A percentile compares a stretch with the other conserved stretches of the same genome.
phyloP scores from a whole-genome alignment of 2,888 invertebrate genomes.

The Cheilosia pagana region DNA sequence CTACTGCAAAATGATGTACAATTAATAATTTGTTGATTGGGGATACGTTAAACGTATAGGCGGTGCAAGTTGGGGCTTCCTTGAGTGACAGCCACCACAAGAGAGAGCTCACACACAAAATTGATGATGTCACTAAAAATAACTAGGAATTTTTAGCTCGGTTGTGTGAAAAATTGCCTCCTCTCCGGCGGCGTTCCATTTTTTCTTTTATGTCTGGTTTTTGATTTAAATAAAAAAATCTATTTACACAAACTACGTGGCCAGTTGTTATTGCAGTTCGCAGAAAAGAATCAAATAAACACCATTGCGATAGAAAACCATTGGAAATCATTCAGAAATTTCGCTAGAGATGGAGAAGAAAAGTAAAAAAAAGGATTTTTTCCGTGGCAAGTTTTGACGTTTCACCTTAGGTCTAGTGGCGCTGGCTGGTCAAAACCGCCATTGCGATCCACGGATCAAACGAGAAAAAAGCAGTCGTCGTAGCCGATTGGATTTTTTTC shows the following conservation, averaged over 20 bases:
- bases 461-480: conserved; percentile 22
- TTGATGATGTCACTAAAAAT: conserved; percentile 76
- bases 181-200: conserved; percentile 62
- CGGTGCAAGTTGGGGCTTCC: conserved; percentile 46
- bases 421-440: conserved; percentile 69
- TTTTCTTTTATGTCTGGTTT: conserved; percentile 27
- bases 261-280: conserved; percentile 22
- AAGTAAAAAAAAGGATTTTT: conserved; percentile 56
- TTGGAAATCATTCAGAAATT: conserved; percentile 59
- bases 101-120: conserved; percentile 68
- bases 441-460: conserved; percentile 71
- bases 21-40: conserved; percentile 66
- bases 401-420: conserved; percentile 55
- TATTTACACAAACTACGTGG: conserved; percentile 44
- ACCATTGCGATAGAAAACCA: conserved; percentile 2
- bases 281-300: conserved; percentile 1
- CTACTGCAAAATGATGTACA: conserved; percentile 59
- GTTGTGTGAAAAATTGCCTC: conserved; percentile 59
- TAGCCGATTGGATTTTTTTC: conserved; percentile 48
- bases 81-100: conserved; percentile 72
- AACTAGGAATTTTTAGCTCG: conserved; percentile 70
- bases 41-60: conserved; percentile 9
- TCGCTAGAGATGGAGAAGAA: conserved; percentile 19
- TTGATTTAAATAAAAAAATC: conserved; percentile 26
- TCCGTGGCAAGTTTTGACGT: conserved; percentile 73